These are phyloP conservation scores for Melanotaenia trifasciata DNA, from an alignment of 2,797 vertebrate genomes.

Conservation along the genomic window DNA sequence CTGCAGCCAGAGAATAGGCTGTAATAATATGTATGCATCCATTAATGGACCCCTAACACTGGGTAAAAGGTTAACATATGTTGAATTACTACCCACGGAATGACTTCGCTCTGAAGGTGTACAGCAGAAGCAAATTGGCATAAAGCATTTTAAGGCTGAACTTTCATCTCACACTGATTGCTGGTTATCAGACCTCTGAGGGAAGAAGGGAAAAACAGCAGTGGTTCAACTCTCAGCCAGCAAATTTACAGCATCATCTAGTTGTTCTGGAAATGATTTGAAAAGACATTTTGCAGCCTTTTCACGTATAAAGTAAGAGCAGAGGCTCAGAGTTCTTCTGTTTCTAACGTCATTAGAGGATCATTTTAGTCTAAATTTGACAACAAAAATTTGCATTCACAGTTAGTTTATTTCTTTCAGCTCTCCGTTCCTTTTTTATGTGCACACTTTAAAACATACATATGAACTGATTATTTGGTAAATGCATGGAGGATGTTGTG, in stretches of 20 bases:
- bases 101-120: slow-evolving; percentile 29
- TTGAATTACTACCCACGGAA: slow-evolving; percentile 3
- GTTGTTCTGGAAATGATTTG: slow-evolving; percentile 18
- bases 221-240: slow-evolving; percentile 11
- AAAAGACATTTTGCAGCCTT: slow-evolving; percentile 39
- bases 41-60: slow-evolving; percentile 25
- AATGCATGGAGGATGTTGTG: too few relatives aligned
- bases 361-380: background rate
- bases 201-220: slow-evolving; percentile 15
- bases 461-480: slow-evolving; percentile 44
- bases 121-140: slow-evolving; percentile 36
- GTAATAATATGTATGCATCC: slow-evolving; percentile 19
- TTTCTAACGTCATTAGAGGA: slow-evolving; percentile 10
- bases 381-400: slow-evolving; percentile 5
- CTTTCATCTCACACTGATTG: slow-evolving; percentile 48
- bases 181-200: slow-evolving; percentile 34
- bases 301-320: slow-evolving; percentile 32
- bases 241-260: slow-evolving; percentile 6
- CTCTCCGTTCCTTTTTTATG: slow-evolving; percentile 19
- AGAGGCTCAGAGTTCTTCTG: background rate
- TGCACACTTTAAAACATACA: slow-evolving; percentile 26
- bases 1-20: slow-evolving; percentile 1
- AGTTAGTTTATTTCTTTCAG: slow-evolving; percentile 30
- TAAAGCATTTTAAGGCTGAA: slow-evolving; percentile 34
- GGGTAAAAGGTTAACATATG: slow-evolving; percentile 29